Evolutionary conservation across 1,140 invertebrate genomes (phyloP).

Genomic region (Pogonomyrmex barbatus): DNA sequence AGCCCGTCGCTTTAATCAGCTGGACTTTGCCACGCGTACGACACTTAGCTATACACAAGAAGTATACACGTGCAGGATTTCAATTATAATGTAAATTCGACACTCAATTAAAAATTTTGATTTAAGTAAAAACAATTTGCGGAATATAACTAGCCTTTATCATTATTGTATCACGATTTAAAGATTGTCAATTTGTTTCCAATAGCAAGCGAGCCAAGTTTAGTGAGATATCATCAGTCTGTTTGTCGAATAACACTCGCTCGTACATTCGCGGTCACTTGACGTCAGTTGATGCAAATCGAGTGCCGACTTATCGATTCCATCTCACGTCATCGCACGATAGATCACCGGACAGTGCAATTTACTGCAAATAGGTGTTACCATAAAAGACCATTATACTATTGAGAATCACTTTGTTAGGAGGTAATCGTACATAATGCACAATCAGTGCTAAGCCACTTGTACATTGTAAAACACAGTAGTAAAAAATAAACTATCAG

Average conservation of each 20-base stretch:
- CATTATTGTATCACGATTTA: neutral
- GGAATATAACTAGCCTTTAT: no score
- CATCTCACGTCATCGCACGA: conserved; percentile 67
- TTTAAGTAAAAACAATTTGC: neutral
- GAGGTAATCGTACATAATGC: conserved; percentile 8
- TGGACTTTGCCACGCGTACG: conserved; percentile 37
- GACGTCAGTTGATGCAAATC: conserved; percentile 69
- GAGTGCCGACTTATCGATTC: conserved; percentile 68
- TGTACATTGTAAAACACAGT: neutral
- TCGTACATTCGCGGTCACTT: conserved; percentile 64
- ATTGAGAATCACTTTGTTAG: conserved; percentile 55
- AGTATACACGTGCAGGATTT: conserved; percentile 4
- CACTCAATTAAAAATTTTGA: neutral
- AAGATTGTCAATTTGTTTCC: neutral
- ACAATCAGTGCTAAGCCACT: conserved; percentile 8
- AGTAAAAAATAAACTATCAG: neutral
- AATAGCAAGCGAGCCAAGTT: neutral
- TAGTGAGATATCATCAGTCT: conserved; percentile 26
- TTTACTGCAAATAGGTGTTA: conserved; percentile 63
- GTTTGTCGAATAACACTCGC: conserved; percentile 51
- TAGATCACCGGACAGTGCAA: conserved; percentile 68
- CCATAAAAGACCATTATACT: conserved; percentile 55
- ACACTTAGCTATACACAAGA: neutral
- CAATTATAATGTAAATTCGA: neutral
- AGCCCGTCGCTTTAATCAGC: conserved; percentile 43